phyloP scores from a whole-genome alignment of 2,888 invertebrate species.

The Criorhina ranunculi region DNA sequence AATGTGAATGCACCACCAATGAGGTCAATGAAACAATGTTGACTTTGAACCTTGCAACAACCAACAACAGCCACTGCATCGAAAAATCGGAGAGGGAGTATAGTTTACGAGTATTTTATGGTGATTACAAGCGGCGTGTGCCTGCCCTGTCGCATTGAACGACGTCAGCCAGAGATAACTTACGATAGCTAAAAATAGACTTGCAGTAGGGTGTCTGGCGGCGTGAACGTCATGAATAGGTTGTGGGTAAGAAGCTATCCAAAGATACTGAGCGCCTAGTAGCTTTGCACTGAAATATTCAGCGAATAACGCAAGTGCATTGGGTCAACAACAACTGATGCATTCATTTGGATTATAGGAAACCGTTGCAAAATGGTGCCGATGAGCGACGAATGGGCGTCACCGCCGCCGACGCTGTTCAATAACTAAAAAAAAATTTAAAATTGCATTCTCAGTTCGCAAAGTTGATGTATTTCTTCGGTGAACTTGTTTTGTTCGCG shows the following conservation, averaged over 20 bases:
- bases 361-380: neutral
- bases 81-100: constrained; percentile 19
- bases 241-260: constrained; percentile 11
- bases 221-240: constrained; percentile 38
- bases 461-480: constrained; percentile 26
- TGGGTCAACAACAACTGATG: constrained; percentile 43
- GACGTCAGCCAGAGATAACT: constrained; percentile 52
- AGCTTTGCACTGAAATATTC: constrained; percentile 63
- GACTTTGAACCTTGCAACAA: constrained; percentile 76
- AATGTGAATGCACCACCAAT: constrained; percentile 60
- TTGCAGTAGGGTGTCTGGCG: constrained; percentile 51
- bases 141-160: constrained; percentile 31
- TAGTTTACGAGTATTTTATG: constrained; percentile 27
- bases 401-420: constrained; percentile 16
- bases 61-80: constrained; percentile 19
- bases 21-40: constrained; percentile 78
- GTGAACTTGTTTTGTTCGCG: constrained; percentile 37
- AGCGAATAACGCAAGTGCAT: constrained; percentile 67
- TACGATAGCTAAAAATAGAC: constrained; percentile 60
- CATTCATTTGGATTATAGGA: neutral
- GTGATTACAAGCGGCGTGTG: constrained; percentile 54
- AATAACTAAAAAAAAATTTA: constrained; percentile 36
- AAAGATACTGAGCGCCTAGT: constrained; percentile 66
- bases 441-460: constrained; percentile 32
- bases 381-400: constrained; percentile 35